A percentile compares a stretch with the other conserved stretches of the same genome.
Conservation (phyloP, 2,113 vertebrate species). For the Saccopteryx leptura region DNA sequence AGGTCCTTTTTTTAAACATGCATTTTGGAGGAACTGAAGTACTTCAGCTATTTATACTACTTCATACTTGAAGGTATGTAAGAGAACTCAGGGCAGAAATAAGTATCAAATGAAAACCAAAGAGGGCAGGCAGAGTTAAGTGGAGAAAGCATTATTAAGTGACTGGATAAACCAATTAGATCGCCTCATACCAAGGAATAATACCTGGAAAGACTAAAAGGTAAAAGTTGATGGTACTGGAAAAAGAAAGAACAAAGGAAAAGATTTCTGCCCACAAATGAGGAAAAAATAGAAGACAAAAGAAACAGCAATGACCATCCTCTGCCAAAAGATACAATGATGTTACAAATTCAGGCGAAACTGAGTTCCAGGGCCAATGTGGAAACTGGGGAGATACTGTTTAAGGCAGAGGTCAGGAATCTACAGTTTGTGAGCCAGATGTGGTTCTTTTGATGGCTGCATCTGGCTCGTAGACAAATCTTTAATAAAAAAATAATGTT, state of each 20-base stretch:
- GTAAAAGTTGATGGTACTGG: neutral
- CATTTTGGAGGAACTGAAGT: neutral
- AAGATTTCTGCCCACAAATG: neutral
- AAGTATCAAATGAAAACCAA: conserved; percentile 53
- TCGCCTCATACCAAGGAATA: conserved; percentile 3
- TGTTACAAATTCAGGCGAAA: conserved; percentile 6
- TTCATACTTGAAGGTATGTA: conserved; percentile 2
- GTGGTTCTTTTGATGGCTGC: too few relatives aligned
- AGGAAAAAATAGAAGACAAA: conserved; percentile 39
- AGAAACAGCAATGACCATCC: conserved; percentile 23
- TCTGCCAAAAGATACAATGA: neutral
- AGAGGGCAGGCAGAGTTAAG: neutral
- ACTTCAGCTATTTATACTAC: conserved; percentile 21
- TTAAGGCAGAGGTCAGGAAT: neutral
- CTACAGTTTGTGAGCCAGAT: too few relatives aligned
- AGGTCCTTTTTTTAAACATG: conserved; percentile 47
- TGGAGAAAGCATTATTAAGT: conserved; percentile 11
- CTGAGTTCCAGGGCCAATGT: neutral
- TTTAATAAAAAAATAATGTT: too few relatives aligned
- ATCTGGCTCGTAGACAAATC: too few relatives aligned
- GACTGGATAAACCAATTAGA: neutral
- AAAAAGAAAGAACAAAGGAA: conserved; percentile 15
- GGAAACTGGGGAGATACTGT: neutral
- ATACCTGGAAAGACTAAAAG: conserved; percentile 25
- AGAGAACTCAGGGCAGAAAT: conserved; percentile 30